Conservation (phyloP, 2,113 vertebrate species). For the Crotalus horridus region DNA sequence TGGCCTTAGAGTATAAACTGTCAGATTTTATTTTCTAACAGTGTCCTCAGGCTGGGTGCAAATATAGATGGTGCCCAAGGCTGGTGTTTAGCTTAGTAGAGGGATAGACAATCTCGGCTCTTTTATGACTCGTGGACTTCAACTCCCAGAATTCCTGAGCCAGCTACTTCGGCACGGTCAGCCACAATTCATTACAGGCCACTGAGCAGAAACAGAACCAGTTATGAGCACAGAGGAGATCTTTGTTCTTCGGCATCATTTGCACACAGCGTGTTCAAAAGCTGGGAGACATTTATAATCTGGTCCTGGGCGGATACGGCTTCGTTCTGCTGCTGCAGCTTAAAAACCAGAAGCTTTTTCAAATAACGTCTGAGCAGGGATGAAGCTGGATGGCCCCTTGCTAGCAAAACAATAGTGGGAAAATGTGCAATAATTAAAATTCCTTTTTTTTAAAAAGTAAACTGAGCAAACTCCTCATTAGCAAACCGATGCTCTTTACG, state of each 20-base stretch:
- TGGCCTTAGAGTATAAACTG: not conserved
- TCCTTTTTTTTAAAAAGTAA: not conserved
- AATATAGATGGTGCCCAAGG: not conserved
- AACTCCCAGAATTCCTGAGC: too few species aligned
- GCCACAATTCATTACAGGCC: not conserved
- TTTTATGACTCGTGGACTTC: too few species aligned
- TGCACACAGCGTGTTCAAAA: not conserved
- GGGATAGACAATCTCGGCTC: too few species aligned
- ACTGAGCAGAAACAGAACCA: not conserved
- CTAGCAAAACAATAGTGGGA: not conserved
- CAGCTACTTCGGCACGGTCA: not conserved
- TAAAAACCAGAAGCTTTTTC: not conserved
- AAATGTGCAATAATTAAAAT: not conserved
- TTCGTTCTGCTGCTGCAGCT: not conserved
- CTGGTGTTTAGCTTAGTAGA: not conserved
- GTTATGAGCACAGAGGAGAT: not conserved
- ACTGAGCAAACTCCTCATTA: not conserved
- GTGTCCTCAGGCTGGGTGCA: not conserved
- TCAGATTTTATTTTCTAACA: not conserved
- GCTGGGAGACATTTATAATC: not conserved
- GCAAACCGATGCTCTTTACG: not conserved
- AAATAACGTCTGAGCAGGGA: not conserved
- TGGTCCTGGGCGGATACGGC: not conserved
- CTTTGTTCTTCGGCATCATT: not conserved
- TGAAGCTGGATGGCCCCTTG: not conserved